Percentiles rank a stretch among this genome's conserved stretches.
Evolutionary conservation across 2,113 vertebrate genomes (phyloP).

Genomic region (Megaceryle maxima): DNA sequence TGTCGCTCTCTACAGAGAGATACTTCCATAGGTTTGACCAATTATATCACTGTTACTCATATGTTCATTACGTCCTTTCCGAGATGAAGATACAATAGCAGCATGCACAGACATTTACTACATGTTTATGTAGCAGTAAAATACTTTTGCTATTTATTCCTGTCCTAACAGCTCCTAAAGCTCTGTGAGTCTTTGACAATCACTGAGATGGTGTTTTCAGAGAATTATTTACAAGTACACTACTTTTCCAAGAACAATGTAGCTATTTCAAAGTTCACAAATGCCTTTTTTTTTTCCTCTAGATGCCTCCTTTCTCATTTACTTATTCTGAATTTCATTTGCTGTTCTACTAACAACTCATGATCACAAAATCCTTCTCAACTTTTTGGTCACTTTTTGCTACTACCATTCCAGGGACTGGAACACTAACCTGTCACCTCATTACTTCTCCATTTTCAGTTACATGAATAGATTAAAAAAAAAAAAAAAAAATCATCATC

Average conservation of each 20-base stretch:
- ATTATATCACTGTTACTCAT: neutral
- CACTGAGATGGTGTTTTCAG: neutral
- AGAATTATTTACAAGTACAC: neutral
- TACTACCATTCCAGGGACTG: neutral
- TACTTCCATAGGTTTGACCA: neutral
- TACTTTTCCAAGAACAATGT: neutral
- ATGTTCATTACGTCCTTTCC: neutral
- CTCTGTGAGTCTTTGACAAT: neutral
- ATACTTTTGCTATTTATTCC: neutral
- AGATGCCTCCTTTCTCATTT: neutral
- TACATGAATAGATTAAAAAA: neutral
- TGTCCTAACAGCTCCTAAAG: neutral
- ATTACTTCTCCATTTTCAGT: neutral
- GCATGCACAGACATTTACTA: neutral
- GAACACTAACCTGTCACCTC: accelerated
- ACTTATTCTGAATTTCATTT: neutral
- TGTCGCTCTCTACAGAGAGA: neutral
- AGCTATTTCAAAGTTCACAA: neutral
- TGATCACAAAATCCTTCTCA: neutral
- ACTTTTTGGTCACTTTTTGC: neutral
- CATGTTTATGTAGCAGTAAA: neutral
- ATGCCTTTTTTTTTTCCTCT: neutral
- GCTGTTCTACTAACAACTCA: neutral
- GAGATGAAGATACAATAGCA: neutral
- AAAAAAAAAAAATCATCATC: neutral